Conservation (phyloP, 2,113 vertebrate species). For the Leptosomus discolor region DNA sequence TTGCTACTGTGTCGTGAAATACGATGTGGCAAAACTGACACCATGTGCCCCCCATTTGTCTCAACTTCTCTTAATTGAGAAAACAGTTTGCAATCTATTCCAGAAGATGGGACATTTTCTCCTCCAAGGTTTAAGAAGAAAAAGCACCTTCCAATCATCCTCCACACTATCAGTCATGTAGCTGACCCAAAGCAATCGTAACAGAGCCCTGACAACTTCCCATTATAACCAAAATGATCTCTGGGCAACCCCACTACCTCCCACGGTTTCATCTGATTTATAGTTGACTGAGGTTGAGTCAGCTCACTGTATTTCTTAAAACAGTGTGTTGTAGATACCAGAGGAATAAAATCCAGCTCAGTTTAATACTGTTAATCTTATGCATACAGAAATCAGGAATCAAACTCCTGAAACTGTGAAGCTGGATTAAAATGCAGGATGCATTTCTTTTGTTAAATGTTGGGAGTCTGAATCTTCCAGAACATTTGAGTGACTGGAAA, state of each 20-base stretch:
- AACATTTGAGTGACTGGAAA: neutral
- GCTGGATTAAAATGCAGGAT: neutral
- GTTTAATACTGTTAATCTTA: neutral
- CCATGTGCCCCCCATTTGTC: neutral
- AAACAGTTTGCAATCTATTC: neutral
- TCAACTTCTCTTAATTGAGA: neutral
- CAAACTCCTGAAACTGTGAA: neutral
- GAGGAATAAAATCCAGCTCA: neutral
- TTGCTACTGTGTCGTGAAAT: neutral
- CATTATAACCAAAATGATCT: neutral
- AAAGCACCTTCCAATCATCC: neutral
- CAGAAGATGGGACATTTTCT: neutral
- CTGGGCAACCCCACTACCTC: neutral
- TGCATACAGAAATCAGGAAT: neutral
- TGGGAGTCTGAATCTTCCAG: neutral
- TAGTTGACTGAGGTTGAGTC: neutral
- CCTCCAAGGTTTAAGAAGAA: neutral
- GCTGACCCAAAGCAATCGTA: neutral
- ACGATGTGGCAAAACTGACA: neutral
- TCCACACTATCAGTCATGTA: neutral
- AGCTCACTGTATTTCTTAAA: neutral
- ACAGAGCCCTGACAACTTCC: neutral
- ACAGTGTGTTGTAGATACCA: neutral
- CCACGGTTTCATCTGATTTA: neutral
- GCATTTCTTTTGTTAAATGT: neutral